Conservation (phyloP, 1,140 invertebrate species). For the Lepidostoma basale region DNA sequence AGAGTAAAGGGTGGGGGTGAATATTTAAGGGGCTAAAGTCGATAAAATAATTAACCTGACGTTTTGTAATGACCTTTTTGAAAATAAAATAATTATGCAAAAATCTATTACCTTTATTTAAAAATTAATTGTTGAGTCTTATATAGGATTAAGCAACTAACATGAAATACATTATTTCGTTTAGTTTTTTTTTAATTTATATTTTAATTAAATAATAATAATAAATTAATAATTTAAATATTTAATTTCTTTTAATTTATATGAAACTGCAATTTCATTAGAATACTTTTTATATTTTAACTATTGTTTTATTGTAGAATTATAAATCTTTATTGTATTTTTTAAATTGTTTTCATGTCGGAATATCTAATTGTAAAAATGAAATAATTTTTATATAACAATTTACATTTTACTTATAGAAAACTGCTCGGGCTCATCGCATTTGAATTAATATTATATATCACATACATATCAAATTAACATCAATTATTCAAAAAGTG, state of each 20-base stretch:
- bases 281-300: neutral
- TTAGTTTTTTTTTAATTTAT: too few relatives aligned
- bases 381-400: neutral
- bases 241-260: too few relatives aligned
- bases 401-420: constrained; percentile 4
- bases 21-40: neutral
- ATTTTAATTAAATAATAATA: too few relatives aligned
- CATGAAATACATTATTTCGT: too few relatives aligned
- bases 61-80: neutral
- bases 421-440: neutral
- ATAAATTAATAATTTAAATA: too few relatives aligned
- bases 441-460: constrained; percentile 16
- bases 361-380: neutral
- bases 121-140: too few relatives aligned
- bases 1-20: neutral
- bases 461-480: constrained; percentile 30
- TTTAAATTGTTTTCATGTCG: neutral
- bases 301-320: neutral
- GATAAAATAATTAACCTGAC: neutral
- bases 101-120: too few relatives aligned
- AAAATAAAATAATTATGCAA: neutral
- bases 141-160: too few relatives aligned
- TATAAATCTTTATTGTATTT: neutral
- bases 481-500: constrained; percentile 16
- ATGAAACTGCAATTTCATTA: neutral